Base-by-base conservation (phyloP, 2,888 invertebrate species). In the Agrochola lota region DNA sequence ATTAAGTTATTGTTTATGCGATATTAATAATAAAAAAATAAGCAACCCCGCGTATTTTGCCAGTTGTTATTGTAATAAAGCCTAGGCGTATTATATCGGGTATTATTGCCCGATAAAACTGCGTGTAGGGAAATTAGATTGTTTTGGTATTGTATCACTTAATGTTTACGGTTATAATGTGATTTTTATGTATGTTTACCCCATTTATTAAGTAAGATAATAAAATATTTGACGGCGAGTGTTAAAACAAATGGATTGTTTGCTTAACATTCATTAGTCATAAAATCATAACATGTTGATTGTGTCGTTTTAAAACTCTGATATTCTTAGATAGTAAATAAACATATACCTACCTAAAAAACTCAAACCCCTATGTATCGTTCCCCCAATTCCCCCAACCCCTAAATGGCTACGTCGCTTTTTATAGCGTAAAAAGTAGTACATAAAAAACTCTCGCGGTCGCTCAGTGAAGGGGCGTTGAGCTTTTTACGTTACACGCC, bases 1-100 rank as follows among this genome's bases (percentile, higher is more conserved):
- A 96, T 96, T 95, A 95, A 95, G 95, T 96, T 96, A 96, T 96
- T 96, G 96, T 96, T 96, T 96, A 96, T 95, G 94, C 93, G 91
- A 94, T 95, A 95, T 96, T 95, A 94, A 96, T 96, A 95, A 95
- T 95, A 96, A 95, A 96, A 95, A 96, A 96, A 94, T 93, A 94
- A 94, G 90, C 90, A 90, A 89, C 91, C 90, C 91, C 86, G 88
- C 90, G 86, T 92, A 90, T 91, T 89, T 88, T 91, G 85, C 89
- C 84, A 89, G 92, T 92, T 92, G 93, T 93, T 94, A 93, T 93
- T 93, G 91, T 93, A 91, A 94, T 93, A 93, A 92, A 91, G 91
- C 88, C 92, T 90, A 90, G 91, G 84, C 90, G 90, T 87, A 88
- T 90, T 91, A 91, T 91, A 92, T 92, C 90, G 88, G 91, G 91